Percentiles rank a stretch among this genome's conserved stretches.
phyloP scores from a whole-genome alignment of 2,888 invertebrate species.

The Alviniconcha strummeri region DNA sequence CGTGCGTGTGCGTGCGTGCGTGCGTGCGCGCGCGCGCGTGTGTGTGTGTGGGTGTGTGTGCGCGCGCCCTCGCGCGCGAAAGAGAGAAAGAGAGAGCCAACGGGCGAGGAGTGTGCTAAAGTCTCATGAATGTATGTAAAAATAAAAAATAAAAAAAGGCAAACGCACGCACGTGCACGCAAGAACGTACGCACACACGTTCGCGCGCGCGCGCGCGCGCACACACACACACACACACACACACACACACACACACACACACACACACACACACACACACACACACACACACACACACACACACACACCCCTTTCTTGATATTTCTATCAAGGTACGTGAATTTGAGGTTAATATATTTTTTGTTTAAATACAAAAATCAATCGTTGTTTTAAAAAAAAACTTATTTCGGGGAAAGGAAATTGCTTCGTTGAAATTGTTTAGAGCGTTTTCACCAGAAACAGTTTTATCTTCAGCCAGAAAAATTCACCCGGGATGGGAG shows the following conservation, averaged over 20 bases:
- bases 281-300: slow-evolving; percentile 4
- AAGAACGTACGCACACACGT: slow-evolving; percentile 10
- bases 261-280: slow-evolving; percentile 2
- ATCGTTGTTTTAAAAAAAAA: background rate
- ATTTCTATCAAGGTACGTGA: background rate
- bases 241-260: background rate
- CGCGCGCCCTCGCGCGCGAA: too few relatives aligned
- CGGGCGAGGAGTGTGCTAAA: too few relatives aligned
- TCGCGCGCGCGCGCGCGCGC: background rate
- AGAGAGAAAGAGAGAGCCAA: too few relatives aligned
- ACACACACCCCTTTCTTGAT: background rate
- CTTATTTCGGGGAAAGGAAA: background rate
- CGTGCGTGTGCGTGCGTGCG: too few relatives aligned
- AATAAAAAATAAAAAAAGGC: too few relatives aligned
- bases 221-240: background rate
- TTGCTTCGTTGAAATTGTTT: too few relatives aligned
- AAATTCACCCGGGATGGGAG: too few relatives aligned
- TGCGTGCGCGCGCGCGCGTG: too few relatives aligned
- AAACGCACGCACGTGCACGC: slow-evolving; percentile 3
- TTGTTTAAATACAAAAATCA: background rate
- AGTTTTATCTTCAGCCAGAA: too few relatives aligned
- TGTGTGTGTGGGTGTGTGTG: too few relatives aligned
- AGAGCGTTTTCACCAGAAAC: too few relatives aligned
- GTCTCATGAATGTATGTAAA: too few relatives aligned
- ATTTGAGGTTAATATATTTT: background rate